These are phyloP conservation scores for Cyanoliseus patagonus DNA, from an alignment of 2,113 vertebrate species.

Conservation along the genomic window DNA sequence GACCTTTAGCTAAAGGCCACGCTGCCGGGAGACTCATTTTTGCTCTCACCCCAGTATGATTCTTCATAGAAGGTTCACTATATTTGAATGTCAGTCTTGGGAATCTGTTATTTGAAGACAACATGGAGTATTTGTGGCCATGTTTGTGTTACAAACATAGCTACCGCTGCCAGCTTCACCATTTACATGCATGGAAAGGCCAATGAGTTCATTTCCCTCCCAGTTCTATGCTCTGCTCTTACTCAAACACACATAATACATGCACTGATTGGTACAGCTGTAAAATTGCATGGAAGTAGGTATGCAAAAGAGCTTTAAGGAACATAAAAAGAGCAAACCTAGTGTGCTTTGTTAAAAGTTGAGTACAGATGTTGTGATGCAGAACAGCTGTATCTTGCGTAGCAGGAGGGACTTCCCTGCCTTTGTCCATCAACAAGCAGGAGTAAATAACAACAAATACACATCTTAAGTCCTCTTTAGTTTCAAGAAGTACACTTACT, in stretches of 20 bases:
- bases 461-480: neutral
- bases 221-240: rapidly evolving
- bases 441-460: neutral
- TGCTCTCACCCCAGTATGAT: neutral
- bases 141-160: neutral
- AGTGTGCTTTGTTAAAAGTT: neutral
- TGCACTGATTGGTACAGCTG: neutral
- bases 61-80: neutral
- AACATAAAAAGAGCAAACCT: neutral
- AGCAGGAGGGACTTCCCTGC: neutral
- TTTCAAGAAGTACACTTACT: neutral
- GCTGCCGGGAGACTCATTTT: neutral
- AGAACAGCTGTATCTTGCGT: rapidly evolving
- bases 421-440: neutral
- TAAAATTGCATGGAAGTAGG: rapidly evolving
- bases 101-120: neutral
- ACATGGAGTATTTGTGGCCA: neutral
- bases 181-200: neutral
- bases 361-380: neutral
- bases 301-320: neutral
- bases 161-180: neutral
- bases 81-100: neutral
- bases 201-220: neutral
- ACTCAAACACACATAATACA: neutral
- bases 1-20: slow-evolving; percentile 25